Evolutionary conservation across 2,113 vertebrate species (phyloP).

Genomic region (Stigmatopora nigra): DNA sequence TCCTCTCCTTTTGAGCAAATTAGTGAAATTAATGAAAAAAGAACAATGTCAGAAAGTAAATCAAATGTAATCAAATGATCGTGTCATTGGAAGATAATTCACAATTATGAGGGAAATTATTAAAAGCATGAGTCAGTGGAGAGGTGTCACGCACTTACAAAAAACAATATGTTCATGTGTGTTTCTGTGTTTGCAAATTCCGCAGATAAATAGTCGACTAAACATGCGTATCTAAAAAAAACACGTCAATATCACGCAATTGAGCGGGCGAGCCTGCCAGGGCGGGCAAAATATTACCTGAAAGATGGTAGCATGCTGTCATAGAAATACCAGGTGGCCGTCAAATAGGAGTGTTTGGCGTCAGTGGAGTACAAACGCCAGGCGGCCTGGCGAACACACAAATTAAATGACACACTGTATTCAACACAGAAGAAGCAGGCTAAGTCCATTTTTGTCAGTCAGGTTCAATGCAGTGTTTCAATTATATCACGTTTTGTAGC

Average conservation of each 20-base stretch:
- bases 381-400: slow-evolving; percentile 73
- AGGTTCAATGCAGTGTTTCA: too few relatives aligned
- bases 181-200: neutral
- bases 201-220: too few relatives aligned
- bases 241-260: neutral
- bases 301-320: slow-evolving; percentile 94
- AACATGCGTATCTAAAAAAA: neutral
- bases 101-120: neutral
- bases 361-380: slow-evolving; percentile 97
- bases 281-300: slow-evolving; percentile 72
- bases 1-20: slow-evolving; percentile 68
- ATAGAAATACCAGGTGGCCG: slow-evolving; percentile 97
- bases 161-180: neutral
- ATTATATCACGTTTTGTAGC: too few relatives aligned
- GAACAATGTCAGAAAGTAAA: slow-evolving; percentile 27
- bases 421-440: neutral
- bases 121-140: neutral
- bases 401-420: slow-evolving; percentile 2
- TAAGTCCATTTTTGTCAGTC: too few relatives aligned
- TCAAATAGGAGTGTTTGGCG: slow-evolving; percentile 81
- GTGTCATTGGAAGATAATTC: neutral
- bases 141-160: neutral
- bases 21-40: slow-evolving; percentile 63
- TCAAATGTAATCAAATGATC: slow-evolving; percentile 10
- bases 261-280: neutral